Conservation (phyloP, 2,113 vertebrate species). For the Pterocles orientalis region DNA sequence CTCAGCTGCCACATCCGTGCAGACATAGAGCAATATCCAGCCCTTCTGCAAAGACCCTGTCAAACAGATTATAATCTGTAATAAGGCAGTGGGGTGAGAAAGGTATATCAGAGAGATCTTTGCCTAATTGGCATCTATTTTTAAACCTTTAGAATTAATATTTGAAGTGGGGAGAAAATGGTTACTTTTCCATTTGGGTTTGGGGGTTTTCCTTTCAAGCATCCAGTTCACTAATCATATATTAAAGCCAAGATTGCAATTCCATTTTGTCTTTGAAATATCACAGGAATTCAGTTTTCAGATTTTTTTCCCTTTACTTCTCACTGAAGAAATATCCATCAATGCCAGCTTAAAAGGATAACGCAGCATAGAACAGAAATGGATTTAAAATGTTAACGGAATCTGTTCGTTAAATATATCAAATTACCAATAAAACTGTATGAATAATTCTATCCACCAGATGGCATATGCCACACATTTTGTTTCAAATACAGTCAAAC, state of each 20-base stretch:
- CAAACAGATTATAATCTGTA: neutral
- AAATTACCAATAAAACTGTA: neutral
- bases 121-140: neutral
- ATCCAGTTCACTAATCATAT: neutral
- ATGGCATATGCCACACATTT: slow-evolving; percentile 43
- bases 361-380: neutral
- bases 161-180: neutral
- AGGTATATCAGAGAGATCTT: neutral
- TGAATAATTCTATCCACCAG: slow-evolving; percentile 52
- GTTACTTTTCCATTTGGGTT: neutral
- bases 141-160: neutral
- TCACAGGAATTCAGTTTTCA: neutral
- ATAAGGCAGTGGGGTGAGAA: neutral
- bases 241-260: neutral
- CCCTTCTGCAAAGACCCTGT: neutral
- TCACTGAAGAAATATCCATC: neutral
- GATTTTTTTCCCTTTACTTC: neutral
- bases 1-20: accelerated
- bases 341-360: neutral
- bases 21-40: accelerated
- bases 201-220: neutral
- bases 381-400: neutral
- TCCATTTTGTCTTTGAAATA: neutral
- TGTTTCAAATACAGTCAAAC: neutral
- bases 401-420: neutral